Evolutionary conservation across 2,797 vertebrate genomes (phyloP).

Genomic region (Labroides dimidiatus): DNA sequence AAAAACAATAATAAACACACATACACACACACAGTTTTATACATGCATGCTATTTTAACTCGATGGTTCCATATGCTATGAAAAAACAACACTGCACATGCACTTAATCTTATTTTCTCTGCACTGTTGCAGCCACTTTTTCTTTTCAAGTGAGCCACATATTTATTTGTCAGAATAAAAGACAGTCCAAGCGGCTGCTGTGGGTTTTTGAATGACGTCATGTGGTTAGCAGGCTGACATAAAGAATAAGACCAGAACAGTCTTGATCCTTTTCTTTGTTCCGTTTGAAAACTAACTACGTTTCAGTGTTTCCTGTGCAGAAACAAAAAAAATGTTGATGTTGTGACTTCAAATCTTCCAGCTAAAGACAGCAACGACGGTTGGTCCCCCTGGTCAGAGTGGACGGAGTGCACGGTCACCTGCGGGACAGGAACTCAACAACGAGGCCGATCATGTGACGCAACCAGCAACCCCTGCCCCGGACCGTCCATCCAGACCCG

Average conservation of each 20-base stretch:
- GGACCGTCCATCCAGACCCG: constrained; percentile 97
- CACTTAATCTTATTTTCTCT: constrained; percentile 65
- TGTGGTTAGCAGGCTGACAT: constrained; percentile 50
- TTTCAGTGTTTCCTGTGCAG: no score
- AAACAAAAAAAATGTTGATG: constrained; percentile 4
- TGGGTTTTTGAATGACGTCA: constrained; percentile 72
- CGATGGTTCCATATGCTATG: constrained; percentile 36
- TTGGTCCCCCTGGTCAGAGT: constrained; percentile 99
- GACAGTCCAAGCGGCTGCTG: constrained; percentile 62
- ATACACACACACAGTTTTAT: constrained; percentile 33
- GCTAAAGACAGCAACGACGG: constrained; percentile 90
- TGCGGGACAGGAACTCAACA: constrained; percentile 97
- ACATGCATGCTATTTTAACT: constrained; percentile 45
- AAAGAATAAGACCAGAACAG: constrained; percentile 44
- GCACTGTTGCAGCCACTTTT: constrained; percentile 52
- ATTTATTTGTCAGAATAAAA: constrained; percentile 63
- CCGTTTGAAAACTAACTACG: constrained; percentile 8
- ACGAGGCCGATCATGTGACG: constrained; percentile 95
- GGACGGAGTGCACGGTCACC: constrained; percentile 96
- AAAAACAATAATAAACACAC: constrained; percentile 36
- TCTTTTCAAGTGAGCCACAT: constrained; percentile 62
- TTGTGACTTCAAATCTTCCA: constrained; percentile 59
- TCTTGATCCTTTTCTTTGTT: constrained; percentile 27
- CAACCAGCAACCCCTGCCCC: constrained; percentile 93
- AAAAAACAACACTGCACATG: constrained; percentile 49